Percentiles rank a stretch among this genome's conserved stretches.
These are phyloP conservation scores for Drosophila yooni DNA, from an alignment of 2,888 invertebrate genomes.

Conservation along the genomic window DNA sequence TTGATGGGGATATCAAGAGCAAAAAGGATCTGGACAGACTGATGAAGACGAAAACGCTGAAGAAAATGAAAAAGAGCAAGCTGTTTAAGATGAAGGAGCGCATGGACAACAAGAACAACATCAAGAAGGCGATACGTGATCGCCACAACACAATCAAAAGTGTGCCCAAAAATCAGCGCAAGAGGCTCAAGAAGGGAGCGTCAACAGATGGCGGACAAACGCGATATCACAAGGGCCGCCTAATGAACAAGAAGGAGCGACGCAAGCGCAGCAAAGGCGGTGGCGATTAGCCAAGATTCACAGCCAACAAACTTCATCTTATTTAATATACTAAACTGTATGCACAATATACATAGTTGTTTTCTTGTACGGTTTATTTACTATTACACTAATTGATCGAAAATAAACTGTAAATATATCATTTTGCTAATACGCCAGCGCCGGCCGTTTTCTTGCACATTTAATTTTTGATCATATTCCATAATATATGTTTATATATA, in stretches of 20 bases:
- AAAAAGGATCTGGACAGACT: constrained; percentile 90
- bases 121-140: constrained; percentile 87
- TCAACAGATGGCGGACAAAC: constrained; percentile 34
- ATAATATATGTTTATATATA: constrained; percentile 39
- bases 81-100: constrained; percentile 91
- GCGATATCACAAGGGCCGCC: constrained; percentile 78
- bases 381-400: constrained; percentile 71
- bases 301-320: background rate
- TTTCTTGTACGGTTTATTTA: constrained; percentile 70
- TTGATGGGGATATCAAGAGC: constrained; percentile 45
- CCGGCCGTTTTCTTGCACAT: constrained; percentile 50
- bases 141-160: constrained; percentile 78
- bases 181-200: constrained; percentile 75
- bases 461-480: constrained; percentile 41
- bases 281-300: constrained; percentile 44
- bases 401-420: constrained; percentile 55
- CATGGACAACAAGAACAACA: constrained; percentile 89
- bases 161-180: constrained; percentile 81
- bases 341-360: constrained; percentile 31
- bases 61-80: constrained; percentile 91
- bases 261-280: constrained; percentile 63
- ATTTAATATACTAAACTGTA: constrained; percentile 24
- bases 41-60: constrained; percentile 90
- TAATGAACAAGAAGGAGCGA: constrained; percentile 76
- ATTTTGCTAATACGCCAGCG: constrained; percentile 70